phyloP scores from a whole-genome alignment of 2,888 invertebrate species.

The Agapostemon virescens region DNA sequence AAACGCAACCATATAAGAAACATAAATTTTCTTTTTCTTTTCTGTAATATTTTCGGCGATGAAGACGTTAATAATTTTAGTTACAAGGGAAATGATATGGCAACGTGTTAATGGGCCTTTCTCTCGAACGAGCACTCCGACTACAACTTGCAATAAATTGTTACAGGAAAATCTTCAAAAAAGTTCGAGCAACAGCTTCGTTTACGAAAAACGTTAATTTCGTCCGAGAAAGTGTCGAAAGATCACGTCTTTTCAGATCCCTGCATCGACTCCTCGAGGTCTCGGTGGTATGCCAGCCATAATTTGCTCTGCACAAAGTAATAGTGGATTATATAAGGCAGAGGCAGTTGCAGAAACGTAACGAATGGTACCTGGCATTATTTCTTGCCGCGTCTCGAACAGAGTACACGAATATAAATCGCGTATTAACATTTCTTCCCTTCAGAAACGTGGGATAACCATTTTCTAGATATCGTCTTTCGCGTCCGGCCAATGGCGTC shows the following conservation, averaged over 20 bases:
- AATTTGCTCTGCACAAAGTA: background rate
- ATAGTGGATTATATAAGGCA: background rate
- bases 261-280: background rate
- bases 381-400: background rate
- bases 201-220: background rate
- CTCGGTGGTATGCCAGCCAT: background rate
- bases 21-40: too few relatives aligned
- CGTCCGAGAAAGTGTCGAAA: background rate
- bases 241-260: background rate
- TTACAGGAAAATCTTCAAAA: too few relatives aligned
- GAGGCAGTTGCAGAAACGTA: background rate
- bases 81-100: too few relatives aligned
- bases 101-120: too few relatives aligned
- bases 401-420: slow-evolving; percentile 4
- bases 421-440: slow-evolving; percentile 1
- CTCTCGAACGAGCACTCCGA: background rate
- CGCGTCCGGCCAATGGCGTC: slow-evolving; percentile 28
- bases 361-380: background rate
- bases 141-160: background rate
- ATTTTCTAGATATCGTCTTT: slow-evolving; percentile 43
- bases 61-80: too few relatives aligned
- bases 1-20: too few relatives aligned
- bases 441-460: slow-evolving; percentile 15
- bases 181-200: too few relatives aligned
- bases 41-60: too few relatives aligned